phyloP scores from a whole-genome alignment of 2,113 vertebrate species.

The Lagopus leucura region DNA sequence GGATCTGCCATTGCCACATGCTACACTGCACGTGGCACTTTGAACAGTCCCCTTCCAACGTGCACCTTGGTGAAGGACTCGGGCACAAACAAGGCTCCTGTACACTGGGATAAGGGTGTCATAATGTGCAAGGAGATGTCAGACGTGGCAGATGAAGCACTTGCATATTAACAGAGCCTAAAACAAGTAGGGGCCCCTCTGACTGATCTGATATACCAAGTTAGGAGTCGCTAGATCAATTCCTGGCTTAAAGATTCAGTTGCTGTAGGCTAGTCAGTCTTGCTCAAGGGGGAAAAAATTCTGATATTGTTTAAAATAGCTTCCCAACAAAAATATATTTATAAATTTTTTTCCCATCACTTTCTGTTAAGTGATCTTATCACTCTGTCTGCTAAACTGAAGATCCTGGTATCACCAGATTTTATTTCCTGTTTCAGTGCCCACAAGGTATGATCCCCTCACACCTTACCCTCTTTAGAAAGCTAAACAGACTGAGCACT shows the following conservation, averaged over 20 bases:
- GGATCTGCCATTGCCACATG: not conserved
- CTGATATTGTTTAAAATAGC: not conserved
- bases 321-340: not conserved
- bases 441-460: constrained; percentile 11
- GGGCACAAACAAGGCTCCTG: not conserved
- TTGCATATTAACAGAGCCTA: not conserved
- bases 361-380: constrained; percentile 33
- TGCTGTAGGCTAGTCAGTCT: not conserved
- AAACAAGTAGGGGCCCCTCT: not conserved
- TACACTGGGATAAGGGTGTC: not conserved
- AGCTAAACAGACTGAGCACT: constrained; percentile 33
- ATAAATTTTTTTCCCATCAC: constrained; percentile 8
- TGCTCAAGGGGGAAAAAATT: not conserved
- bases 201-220: not conserved
- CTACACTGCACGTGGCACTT: accelerated
- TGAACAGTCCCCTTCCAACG: not conserved
- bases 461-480: constrained; percentile 34
- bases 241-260: not conserved
- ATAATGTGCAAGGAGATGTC: accelerated
- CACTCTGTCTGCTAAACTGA: constrained; percentile 6
- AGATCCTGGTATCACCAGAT: not conserved
- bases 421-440: constrained; percentile 47
- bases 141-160: not conserved
- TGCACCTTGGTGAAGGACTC: not conserved
- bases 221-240: not conserved